Evolutionary conservation across 2,888 invertebrate species (phyloP), one percentile per base, ranked within the genome.

Genomic region (Diadegma fenestrale): DNA sequence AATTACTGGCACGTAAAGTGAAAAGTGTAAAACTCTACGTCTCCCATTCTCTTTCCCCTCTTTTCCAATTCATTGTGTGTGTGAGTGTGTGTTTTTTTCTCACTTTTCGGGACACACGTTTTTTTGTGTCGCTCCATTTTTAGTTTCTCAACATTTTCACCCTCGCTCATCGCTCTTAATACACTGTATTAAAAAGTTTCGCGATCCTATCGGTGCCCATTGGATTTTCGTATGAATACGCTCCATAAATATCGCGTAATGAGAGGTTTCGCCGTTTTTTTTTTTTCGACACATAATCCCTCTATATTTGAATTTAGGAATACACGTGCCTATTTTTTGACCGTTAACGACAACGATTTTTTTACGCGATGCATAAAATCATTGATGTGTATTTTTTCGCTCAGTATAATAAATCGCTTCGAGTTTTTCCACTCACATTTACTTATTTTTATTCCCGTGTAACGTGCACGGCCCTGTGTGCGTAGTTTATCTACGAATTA

Each of bases 1-100:
- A 80, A 82, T 80, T 85, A 85, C 66, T 80, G 64, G 82, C 66
- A 76, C 79, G 85, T 79, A 75, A 85, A 85, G 82, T 82, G 82
- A 85, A 82, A 64, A 73, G 73, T 75, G 73, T 63, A 78, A 71
- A 82, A 71, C 75, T 84, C 61, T 68, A 75, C 22, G 61, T 19
- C 61, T 48, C 72, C 68, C 48, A 22, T 30, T 75, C 78, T 51
- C 66, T 78, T 37, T 72, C 33, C 22, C 26, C 26, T 69, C 22
- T 61, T 58, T 48, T 66, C 51, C 30, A 37, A 26, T 41, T 76
- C 48, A 19, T 68, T 80, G 63, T 75, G 22, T 4, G 26, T 58
- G 1, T 58, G 4, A 22, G 3, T 58, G 12, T 61, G 22, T 58
- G 1, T 45, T 45, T 26, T 43, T 45, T 17, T 68, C 45, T 68